Evolutionary conservation across 2,113 vertebrate genomes (phyloP), one percentile per base, ranked within the genome.

Genomic region (Sitta europaea): DNA sequence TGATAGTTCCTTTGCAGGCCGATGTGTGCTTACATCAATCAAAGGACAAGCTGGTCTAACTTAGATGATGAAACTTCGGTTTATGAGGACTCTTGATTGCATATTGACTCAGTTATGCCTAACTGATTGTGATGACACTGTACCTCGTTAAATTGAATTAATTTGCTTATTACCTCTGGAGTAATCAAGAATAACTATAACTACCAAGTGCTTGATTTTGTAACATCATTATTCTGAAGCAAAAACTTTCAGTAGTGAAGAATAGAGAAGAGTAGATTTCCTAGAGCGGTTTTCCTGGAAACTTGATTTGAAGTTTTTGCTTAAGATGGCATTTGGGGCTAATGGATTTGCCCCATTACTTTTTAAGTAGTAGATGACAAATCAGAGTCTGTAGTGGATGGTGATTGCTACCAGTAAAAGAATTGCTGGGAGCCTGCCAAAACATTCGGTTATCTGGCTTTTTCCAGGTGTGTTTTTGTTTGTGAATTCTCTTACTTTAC

Each of bases 391-490:
- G 38, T 77, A 57, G 38, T 83, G 22, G 43, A 23, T 77, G 54
- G 38, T 77, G 54, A 35, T 62, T 54, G 27, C 51, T 83, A 47
- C 62, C n/a, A 66, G 55, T 82, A 73, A 79, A 88, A 76, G 29
- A 68, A 61, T 76, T 65, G 8, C 62, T 90, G 81, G 13, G 13
- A 12, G 5, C 31, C 62, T 88, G 86, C 83, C 91, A 95, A 71
- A 90, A 19, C n/a, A 20, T 51, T 80, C 23, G 17, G 36, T 80
- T 89, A 77, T 75, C 65, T 81, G 18, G 15, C 35, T 71, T 81
- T 88, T 87, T 91, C 40, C 84, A 89, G 73, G 70, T 95, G 66
- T 87, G 80, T 84, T 91, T 91, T 94, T 75, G 70, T 93, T 94
- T 94, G n/a, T 91, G 68, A 84, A 48, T 91, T 89, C 53, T 86